Evolutionary conservation across 2,797 vertebrate genomes (phyloP).

Genomic region (Rhadinocentrus ornatus): DNA sequence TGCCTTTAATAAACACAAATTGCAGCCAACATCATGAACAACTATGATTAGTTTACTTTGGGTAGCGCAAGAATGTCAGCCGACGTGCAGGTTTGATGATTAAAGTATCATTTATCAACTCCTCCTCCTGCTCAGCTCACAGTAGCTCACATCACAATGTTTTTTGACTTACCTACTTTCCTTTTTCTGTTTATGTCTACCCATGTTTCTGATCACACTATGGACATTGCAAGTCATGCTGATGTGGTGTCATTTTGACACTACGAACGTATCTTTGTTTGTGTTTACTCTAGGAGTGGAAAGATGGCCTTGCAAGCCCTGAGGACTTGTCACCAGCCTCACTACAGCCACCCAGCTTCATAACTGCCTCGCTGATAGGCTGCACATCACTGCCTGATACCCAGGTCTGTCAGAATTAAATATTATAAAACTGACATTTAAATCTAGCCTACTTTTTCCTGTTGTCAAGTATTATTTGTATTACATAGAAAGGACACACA

Average conservation of each 20-base stretch:
- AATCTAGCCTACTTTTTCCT: slow-evolving; percentile 4
- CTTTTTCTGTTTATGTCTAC: slow-evolving; percentile 20
- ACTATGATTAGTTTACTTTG: slow-evolving; percentile 40
- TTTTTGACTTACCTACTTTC: slow-evolving; percentile 31
- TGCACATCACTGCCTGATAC: slow-evolving; percentile 70
- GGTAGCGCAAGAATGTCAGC: slow-evolving; percentile 17
- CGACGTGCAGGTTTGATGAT: slow-evolving; percentile 29
- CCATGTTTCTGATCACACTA: slow-evolving; percentile 12
- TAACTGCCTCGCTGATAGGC: slow-evolving; percentile 77
- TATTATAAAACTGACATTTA: slow-evolving; percentile 10
- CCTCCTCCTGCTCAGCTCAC: slow-evolving; percentile 30
- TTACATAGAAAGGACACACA: slow-evolving; percentile 14
- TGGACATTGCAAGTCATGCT: slow-evolving; percentile 24
- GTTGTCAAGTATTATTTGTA: neutral
- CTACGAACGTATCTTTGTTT: slow-evolving; percentile 16
- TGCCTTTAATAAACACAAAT: slow-evolving; percentile 39
- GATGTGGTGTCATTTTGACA: slow-evolving; percentile 36
- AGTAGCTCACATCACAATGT: slow-evolving; percentile 21
- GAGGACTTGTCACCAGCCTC: slow-evolving; percentile 79
- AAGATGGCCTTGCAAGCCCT: slow-evolving; percentile 77
- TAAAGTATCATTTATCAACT: slow-evolving; percentile 22
- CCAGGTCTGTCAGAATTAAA: slow-evolving; percentile 70
- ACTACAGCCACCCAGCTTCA: slow-evolving; percentile 77
- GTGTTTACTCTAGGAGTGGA: slow-evolving; percentile 80
- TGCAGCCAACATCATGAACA: slow-evolving; percentile 41